Evolutionary conservation across 1,140 invertebrate genomes (phyloP).

Genomic region (Drosophila sturtevanti): DNA sequence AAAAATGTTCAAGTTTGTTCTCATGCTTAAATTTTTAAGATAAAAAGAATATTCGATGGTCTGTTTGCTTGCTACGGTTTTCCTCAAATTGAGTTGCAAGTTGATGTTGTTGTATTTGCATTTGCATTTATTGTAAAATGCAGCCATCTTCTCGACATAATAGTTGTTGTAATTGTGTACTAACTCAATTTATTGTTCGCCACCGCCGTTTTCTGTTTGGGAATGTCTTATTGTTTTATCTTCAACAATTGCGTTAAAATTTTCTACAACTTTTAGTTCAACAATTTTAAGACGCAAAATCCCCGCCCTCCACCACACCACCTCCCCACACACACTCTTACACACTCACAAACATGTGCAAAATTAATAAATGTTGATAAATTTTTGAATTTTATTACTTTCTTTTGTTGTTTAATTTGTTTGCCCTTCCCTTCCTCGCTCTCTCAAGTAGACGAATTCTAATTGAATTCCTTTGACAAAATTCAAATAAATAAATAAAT

Average conservation of each 20-base stretch:
- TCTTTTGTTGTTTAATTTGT: slow-evolving; percentile 46
- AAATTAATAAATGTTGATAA: slow-evolving; percentile 70
- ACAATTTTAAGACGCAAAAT: not conserved
- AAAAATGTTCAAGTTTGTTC: too few relatives aligned
- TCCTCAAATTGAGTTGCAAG: not conserved
- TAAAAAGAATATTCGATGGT: slow-evolving; percentile 6
- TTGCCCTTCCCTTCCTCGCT: slow-evolving; percentile 15
- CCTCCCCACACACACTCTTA: not conserved
- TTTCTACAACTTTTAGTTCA: slow-evolving; percentile 34
- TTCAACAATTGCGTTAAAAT: slow-evolving; percentile 74
- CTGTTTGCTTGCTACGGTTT: not conserved
- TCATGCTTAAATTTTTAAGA: too few relatives aligned
- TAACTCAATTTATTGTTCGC: slow-evolving; percentile 73
- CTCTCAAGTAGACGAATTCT: slow-evolving; percentile 51
- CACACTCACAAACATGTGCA: slow-evolving; percentile 36
- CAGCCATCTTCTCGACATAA: slow-evolving; percentile 30
- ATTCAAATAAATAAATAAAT: slow-evolving; percentile 51
- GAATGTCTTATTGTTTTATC: slow-evolving; percentile 52
- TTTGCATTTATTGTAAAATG: slow-evolving; percentile 63
- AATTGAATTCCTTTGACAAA: slow-evolving; percentile 63
- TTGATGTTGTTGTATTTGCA: slow-evolving; percentile 21
- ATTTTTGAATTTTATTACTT: slow-evolving; percentile 18
- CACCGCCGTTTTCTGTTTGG: slow-evolving; percentile 26
- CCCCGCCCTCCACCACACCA: not conserved
- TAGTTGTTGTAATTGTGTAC: slow-evolving; percentile 75